Evolutionary conservation across 2,113 vertebrate species (phyloP).

Genomic region (Pteronura brasiliensis): DNA sequence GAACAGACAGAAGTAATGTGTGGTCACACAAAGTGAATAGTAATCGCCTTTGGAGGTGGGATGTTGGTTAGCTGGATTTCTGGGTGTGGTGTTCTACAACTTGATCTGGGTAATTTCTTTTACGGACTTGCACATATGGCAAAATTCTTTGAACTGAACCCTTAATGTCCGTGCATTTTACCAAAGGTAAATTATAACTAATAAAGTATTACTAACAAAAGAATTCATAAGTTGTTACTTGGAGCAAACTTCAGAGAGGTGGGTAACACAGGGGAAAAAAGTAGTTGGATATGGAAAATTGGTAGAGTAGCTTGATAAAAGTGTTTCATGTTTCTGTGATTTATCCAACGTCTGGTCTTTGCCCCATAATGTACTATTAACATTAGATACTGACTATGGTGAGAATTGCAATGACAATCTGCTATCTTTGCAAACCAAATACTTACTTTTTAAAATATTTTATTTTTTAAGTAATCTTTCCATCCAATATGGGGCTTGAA

Average conservation of each 20-base stretch:
- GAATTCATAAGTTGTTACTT: neutral
- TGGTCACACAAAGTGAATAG: neutral
- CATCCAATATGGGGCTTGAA: neutral
- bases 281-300: neutral
- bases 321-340: neutral
- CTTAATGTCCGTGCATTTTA: neutral
- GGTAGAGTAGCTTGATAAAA: neutral
- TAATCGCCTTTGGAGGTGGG: neutral
- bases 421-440: neutral
- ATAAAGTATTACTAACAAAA: neutral
- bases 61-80: neutral
- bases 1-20: neutral
- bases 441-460: neutral
- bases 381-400: neutral
- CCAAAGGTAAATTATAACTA: neutral
- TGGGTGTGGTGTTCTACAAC: neutral
- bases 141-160: neutral
- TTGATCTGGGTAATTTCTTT: neutral
- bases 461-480: neutral
- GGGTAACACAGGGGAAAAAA: neutral
- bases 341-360: neutral
- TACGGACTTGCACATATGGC: neutral
- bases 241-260: neutral
- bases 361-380: neutral
- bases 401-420: neutral